These are phyloP conservation scores for Alviniconcha marisindica DNA, from an alignment of 1,140 invertebrate genomes.

Conservation along the genomic window DNA sequence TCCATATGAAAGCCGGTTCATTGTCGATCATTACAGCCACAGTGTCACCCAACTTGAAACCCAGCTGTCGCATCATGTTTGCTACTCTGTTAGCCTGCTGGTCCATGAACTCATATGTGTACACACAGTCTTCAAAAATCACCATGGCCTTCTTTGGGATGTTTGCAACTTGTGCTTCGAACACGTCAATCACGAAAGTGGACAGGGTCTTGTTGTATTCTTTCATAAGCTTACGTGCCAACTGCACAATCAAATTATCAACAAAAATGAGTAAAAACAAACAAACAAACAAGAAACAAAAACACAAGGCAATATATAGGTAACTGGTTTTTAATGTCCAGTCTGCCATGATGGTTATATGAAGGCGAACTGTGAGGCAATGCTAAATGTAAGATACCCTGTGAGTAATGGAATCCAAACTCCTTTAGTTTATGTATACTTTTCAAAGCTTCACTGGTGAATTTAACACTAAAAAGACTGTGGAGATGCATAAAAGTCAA, in stretches of 20 bases:
- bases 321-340: no score
- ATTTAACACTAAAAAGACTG: no score
- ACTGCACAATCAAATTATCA: background rate
- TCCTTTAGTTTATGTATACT: no score
- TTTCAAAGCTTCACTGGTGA: no score
- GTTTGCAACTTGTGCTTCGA: conserved; percentile 57
- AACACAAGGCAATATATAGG: no score
- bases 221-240: background rate
- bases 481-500: no score
- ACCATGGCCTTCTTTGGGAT: conserved; percentile 55
- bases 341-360: no score
- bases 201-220: background rate
- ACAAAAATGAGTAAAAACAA: background rate
- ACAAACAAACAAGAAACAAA: background rate
- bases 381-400: no score
- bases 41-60: conserved; percentile 55
- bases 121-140: conserved; percentile 63
- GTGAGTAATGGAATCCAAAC: no score
- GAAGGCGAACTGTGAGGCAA: no score
- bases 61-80: conserved; percentile 51
- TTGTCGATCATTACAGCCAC: conserved; percentile 66
- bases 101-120: conserved; percentile 63
- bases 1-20: conserved; percentile 69
- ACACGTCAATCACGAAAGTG: conserved; percentile 57
- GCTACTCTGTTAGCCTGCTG: conserved; percentile 65